phyloP scores from a whole-genome alignment of 2,113 vertebrate genomes.

The Misgurnus anguillicaudatus region DNA sequence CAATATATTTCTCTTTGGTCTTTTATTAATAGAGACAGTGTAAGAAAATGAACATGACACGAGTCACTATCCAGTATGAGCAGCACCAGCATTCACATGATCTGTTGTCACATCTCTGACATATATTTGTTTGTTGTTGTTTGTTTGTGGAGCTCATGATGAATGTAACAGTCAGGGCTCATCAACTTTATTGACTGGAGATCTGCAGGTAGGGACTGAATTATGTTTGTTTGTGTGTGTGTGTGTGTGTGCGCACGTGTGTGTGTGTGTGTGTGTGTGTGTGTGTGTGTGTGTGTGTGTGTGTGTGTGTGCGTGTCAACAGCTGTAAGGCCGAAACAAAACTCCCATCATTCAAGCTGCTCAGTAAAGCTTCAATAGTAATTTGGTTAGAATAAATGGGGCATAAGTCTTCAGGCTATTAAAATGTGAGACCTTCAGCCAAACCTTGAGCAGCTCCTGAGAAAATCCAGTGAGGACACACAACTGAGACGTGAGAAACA shows the following conservation, averaged over 20 bases:
- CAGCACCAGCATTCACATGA: background rate
- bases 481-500: background rate
- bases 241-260: constrained; percentile 37
- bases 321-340: constrained; percentile 58
- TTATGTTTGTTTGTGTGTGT: constrained; percentile 53
- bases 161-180: constrained; percentile 65
- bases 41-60: background rate
- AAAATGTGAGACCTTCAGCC: constrained; percentile 51
- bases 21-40: no score
- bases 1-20: no score
- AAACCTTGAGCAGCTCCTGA: constrained; percentile 48
- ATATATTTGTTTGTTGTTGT: constrained; percentile 48
- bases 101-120: background rate
- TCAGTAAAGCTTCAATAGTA: constrained; percentile 72
- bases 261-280: no score
- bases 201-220: constrained; percentile 31
- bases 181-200: constrained; percentile 64
- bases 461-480: constrained; percentile 21
- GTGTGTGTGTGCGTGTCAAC: constrained; percentile 53
- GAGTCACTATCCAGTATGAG: background rate
- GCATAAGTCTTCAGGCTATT: constrained; percentile 66
- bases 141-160: constrained; percentile 60
- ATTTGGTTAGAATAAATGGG: constrained; percentile 76
- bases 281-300: no score
- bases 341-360: constrained; percentile 68